Evolutionary conservation across 2,113 vertebrate genomes (phyloP).

Genomic region (Muscicapa adusta): DNA sequence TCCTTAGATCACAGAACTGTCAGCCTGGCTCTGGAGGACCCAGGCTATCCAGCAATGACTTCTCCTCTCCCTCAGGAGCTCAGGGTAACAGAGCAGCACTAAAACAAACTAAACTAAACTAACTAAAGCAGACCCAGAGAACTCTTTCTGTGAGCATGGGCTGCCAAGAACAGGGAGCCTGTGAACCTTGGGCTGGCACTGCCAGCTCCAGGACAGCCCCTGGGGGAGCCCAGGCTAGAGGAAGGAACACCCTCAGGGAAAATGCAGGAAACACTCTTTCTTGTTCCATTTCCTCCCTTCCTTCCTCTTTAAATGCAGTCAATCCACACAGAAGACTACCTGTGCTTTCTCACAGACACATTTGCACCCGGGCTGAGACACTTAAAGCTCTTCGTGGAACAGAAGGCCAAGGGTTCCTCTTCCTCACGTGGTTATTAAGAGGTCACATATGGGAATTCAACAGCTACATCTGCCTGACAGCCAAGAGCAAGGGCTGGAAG

Average conservation of each 20-base stretch:
- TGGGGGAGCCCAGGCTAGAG: background rate
- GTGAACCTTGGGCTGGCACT: background rate
- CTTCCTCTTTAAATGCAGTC: background rate
- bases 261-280: background rate
- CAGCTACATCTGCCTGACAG: background rate
- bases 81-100: background rate
- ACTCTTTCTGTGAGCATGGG: accelerated
- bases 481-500: background rate
- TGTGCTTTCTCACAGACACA: background rate
- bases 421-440: background rate
- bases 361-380: background rate
- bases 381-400: background rate
- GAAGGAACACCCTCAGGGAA: background rate
- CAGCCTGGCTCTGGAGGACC: background rate
- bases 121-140: background rate
- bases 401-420: background rate
- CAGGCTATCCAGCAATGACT: background rate
- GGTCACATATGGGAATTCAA: background rate
- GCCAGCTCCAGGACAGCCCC: background rate
- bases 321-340: background rate
- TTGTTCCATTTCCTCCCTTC: background rate
- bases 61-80: background rate
- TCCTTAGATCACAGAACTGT: background rate
- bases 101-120: no score
- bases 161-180: background rate